These are phyloP conservation scores for Hirundichthys speculiger DNA, from an alignment of 2,113 vertebrate genomes.

Conservation along the genomic window DNA sequence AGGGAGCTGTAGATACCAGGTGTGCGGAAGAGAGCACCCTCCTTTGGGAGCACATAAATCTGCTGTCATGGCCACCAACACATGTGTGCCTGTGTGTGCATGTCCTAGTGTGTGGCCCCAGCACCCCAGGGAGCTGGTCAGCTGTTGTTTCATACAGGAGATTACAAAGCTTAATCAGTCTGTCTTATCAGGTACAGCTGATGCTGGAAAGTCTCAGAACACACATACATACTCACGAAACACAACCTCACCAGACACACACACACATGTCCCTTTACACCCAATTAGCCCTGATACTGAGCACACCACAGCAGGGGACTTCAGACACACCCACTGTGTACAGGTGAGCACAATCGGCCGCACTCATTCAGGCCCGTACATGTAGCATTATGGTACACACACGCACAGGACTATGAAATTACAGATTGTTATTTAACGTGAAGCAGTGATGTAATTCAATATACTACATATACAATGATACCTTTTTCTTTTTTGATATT, in stretches of 20 bases:
- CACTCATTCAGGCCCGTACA: slow-evolving; percentile 50
- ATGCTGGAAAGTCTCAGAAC: slow-evolving; percentile 80
- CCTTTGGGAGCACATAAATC: slow-evolving; percentile 52
- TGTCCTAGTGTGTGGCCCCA: slow-evolving; percentile 29
- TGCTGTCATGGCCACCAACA: slow-evolving; percentile 70
- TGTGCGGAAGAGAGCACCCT: slow-evolving; percentile 55
- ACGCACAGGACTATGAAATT: no score
- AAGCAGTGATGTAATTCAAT: no score
- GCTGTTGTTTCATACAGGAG: slow-evolving; percentile 88
- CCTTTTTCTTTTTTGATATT: no score
- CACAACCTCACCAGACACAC: slow-evolving; percentile 10
- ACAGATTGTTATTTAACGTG: no score
- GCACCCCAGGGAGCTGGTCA: slow-evolving; percentile 84
- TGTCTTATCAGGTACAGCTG: slow-evolving; percentile 90
- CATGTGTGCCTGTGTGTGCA: slow-evolving; percentile 61
- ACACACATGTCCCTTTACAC: slow-evolving; percentile 87
- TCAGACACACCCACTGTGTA: slow-evolving; percentile 84
- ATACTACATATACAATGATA: no score
- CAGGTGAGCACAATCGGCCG: slow-evolving; percentile 46
- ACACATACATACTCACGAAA: slow-evolving; percentile 45
- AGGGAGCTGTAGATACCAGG: slow-evolving; percentile 61
- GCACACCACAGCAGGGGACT: slow-evolving; percentile 78
- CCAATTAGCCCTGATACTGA: slow-evolving; percentile 94
- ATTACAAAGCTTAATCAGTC: slow-evolving; percentile 96
- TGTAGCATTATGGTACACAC: slow-evolving; percentile 9